Base-by-base conservation (phyloP, 2,797 vertebrate genomes). In the Characodon lateralis region DNA sequence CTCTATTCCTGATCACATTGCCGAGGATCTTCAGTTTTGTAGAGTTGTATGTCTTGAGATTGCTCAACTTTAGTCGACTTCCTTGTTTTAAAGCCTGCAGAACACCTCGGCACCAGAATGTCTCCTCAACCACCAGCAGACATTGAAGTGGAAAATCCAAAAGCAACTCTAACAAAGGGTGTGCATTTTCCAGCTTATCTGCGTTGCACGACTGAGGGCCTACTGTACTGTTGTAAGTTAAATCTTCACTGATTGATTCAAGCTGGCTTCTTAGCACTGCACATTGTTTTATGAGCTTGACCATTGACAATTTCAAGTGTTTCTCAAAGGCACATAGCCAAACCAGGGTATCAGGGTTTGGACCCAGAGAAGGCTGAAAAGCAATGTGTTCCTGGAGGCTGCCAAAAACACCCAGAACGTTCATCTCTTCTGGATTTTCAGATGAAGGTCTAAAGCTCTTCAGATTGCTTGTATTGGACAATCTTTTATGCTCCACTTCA, bases 61-160 rank as follows among this genome's bases (percentile, higher is more conserved):
- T 66, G 2, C 48, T 85, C 68, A 93, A 79, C 22, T 77, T 90
- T n/a, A 66, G 35, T 7, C 85, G 81, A 76, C 55, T 81, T 1
- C 73, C 68, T 48, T 78, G 78, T 22, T 87, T 76, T 48, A 95
- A 88, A 72, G 87, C 73, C 46, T 92, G 91, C 66, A 92, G 89
- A 71, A 96, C 69, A 9, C 86, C 82, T 0, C 71, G 80, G 51
- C 89, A 89, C 96, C 96, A 98, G 0, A 87, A 39, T 7, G 91
- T 89, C 70, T 97, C 96, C 80, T 97, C 96, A 14, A 92, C 94
- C 74, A 98, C 93, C 70, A 96, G 89, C 73, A 97, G 76, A 68
- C 96, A 97, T 78, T 98, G 96, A 77, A 96, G 94, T 1, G 96
- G 97, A 86, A 95, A 96, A 43, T 88, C 53, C n/a, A 81, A 78